Evolutionary conservation across 2,888 invertebrate species (phyloP).

Genomic region (Ferdinandea cuprea): DNA sequence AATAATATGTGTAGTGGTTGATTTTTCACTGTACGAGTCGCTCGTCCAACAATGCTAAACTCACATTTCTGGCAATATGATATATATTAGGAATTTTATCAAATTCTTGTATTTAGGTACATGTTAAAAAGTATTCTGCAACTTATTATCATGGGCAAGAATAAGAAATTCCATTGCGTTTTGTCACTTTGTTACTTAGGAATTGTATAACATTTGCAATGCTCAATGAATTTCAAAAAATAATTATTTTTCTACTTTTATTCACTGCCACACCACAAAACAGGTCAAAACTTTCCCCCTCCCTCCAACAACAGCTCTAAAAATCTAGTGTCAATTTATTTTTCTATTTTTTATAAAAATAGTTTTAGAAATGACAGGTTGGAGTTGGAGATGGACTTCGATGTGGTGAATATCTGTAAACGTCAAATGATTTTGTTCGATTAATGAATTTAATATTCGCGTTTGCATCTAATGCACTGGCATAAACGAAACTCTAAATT

Average conservation of each 20-base stretch:
- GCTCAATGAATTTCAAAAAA: neutral
- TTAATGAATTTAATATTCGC: too few relatives aligned
- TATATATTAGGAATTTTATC: neutral
- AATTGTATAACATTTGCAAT: neutral
- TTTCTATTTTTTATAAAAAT: constrained; percentile 19
- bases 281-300: constrained; percentile 40
- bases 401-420: neutral
- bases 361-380: constrained; percentile 38
- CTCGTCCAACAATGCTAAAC: neutral
- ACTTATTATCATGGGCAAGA: neutral
- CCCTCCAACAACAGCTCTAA: too few relatives aligned
- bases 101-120: neutral
- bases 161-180: neutral
- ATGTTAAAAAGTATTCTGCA: neutral
- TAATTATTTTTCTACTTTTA: constrained; percentile 22
- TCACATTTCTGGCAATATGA: constrained; percentile 1
- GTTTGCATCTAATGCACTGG: too few relatives aligned
- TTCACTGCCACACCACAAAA: constrained; percentile 41
- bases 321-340: constrained; percentile 39
- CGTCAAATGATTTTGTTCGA: neutral
- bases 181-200: neutral
- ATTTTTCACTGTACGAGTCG: neutral
- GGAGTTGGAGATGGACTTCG: constrained; percentile 22
- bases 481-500: too few relatives aligned
- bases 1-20: neutral